phyloP scores from a whole-genome alignment of 2,797 vertebrate species.

The Gadopsis bispinosus region DNA sequence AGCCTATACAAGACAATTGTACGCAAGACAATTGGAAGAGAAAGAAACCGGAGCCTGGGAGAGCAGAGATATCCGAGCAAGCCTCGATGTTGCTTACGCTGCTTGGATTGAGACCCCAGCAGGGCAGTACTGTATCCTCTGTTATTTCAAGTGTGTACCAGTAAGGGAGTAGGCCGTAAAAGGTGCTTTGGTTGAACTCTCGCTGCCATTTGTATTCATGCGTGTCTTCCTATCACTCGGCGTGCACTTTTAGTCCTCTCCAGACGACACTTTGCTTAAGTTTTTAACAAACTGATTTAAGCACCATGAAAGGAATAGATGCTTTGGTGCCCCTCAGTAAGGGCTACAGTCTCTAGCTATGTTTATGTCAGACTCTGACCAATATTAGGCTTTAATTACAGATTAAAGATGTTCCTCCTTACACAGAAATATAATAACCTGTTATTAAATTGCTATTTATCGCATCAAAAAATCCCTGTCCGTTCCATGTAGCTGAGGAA shows the following conservation, averaged over 20 bases:
- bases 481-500: background rate
- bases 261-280: conserved; percentile 51
- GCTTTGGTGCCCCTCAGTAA: conserved; percentile 56
- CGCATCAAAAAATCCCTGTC: background rate
- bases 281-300: conserved; percentile 65
- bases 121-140: conserved; percentile 61
- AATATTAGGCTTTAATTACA: conserved; percentile 41
- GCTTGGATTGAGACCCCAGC: conserved; percentile 68
- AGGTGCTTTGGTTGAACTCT: conserved; percentile 58
- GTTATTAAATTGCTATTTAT: conserved; percentile 30
- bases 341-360: conserved; percentile 13
- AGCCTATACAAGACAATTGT: conserved; percentile 54
- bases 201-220: conserved; percentile 64
- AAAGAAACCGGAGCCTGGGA: conserved; percentile 44
- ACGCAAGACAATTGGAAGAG: conserved; percentile 42
- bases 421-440: conserved; percentile 23
- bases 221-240: conserved; percentile 52
- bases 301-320: conserved; percentile 50
- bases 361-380: conserved; percentile 27
- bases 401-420: conserved; percentile 11
- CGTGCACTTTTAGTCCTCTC: conserved; percentile 61
- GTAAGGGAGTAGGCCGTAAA: conserved; percentile 58
- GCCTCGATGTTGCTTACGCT: conserved; percentile 49
- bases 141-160: conserved; percentile 68
- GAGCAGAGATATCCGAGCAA: conserved; percentile 55